These are phyloP conservation scores for Dryobates pubescens DNA, from an alignment of 2,797 vertebrate species.

Conservation along the genomic window DNA sequence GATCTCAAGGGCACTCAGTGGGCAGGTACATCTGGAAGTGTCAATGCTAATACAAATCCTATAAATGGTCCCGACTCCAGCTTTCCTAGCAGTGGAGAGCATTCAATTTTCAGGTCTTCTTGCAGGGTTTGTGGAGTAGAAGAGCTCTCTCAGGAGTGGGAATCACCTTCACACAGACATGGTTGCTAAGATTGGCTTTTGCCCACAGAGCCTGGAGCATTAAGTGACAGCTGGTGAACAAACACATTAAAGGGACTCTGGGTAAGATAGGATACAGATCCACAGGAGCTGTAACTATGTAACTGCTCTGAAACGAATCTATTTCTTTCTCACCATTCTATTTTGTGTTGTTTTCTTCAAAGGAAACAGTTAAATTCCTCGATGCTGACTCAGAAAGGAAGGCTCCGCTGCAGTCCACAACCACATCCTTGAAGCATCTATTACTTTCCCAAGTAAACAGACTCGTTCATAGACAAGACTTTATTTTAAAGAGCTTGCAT, in stretches of 20 bases:
- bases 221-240: background rate
- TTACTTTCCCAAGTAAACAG: background rate
- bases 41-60: background rate
- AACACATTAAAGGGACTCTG: accelerated
- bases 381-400: background rate
- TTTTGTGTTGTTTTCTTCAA: background rate
- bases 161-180: accelerated
- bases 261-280: background rate
- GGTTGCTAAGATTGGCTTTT: background rate
- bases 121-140: background rate
- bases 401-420: background rate
- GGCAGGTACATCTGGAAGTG: background rate
- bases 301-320: background rate
- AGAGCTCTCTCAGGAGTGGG: background rate
- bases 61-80: background rate
- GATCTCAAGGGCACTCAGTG: accelerated
- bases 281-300: background rate
- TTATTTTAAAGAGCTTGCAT: background rate
- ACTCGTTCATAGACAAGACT: background rate
- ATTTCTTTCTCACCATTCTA: background rate
- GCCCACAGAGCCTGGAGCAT: background rate
- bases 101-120: background rate
- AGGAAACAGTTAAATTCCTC: background rate
- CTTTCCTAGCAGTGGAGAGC: background rate
- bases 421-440: background rate